Evolutionary conservation across 2,113 vertebrate genomes (phyloP).

Genomic region (Stegastes partitus): DNA sequence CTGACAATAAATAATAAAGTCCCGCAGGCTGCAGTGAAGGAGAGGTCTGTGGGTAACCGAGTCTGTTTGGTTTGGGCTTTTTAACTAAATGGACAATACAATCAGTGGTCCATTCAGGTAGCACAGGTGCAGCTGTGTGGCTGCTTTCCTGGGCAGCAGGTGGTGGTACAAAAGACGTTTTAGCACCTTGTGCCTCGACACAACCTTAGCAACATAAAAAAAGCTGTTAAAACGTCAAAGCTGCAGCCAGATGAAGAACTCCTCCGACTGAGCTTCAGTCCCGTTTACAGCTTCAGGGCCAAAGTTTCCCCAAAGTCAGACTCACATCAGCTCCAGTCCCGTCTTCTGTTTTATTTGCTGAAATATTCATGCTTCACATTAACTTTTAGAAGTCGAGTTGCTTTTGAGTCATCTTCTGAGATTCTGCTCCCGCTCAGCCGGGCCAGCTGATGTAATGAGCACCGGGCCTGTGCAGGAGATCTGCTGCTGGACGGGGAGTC

Average conservation of each 20-base stretch:
- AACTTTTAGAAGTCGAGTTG: slow-evolving; percentile 4
- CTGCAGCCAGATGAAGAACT: not conserved
- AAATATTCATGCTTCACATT: slow-evolving; percentile 14
- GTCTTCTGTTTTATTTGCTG: not conserved
- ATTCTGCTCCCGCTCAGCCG: not conserved
- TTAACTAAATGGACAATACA: slow-evolving; percentile 14
- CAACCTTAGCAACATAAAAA: not conserved
- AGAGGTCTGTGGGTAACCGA: slow-evolving; percentile 40
- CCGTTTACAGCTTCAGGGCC: not conserved
- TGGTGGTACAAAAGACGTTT: slow-evolving; percentile 38
- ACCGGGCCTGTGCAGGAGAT: slow-evolving; percentile 8
- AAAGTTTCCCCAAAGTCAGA: not conserved
- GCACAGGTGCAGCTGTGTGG: not conserved
- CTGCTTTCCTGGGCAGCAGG: slow-evolving; percentile 29
- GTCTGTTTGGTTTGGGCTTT: slow-evolving; percentile 14
- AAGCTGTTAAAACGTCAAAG: not conserved
- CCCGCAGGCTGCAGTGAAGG: not conserved
- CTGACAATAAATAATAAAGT: slow-evolving; percentile 3
- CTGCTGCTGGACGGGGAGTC: slow-evolving; percentile 5
- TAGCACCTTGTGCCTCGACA: slow-evolving; percentile 13
- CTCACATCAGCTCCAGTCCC: not conserved
- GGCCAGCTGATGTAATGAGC: not conserved
- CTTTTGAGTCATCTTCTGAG: slow-evolving; percentile 1
- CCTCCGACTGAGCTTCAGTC: not conserved
- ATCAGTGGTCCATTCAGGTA: slow-evolving; percentile 40